Conservation (phyloP, 2,888 invertebrate species). For the Tineola bisselliella region DNA sequence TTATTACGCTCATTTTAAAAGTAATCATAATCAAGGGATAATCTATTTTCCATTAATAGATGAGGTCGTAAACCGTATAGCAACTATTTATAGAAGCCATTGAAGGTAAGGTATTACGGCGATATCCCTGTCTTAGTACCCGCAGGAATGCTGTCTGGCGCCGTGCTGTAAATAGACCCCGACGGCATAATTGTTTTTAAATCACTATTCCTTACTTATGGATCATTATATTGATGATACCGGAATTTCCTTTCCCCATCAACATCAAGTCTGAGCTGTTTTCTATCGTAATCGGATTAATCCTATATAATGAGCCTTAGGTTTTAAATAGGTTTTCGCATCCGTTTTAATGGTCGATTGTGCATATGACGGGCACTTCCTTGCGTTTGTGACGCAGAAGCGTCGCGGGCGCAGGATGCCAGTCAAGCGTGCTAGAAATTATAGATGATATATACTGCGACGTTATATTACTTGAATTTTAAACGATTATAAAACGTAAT, state of each 20-base stretch:
- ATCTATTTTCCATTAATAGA: conserved; percentile 36
- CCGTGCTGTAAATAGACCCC: conserved; percentile 47
- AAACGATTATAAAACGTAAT: too few species aligned
- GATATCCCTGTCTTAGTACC: conserved; percentile 39
- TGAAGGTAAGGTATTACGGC: conserved; percentile 48
- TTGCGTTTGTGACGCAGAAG: conserved; percentile 16
- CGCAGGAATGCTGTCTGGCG: conserved; percentile 60
- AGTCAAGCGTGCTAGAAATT: conserved; percentile 41
- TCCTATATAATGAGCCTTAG: neutral
- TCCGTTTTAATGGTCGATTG: neutral
- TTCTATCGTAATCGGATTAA: neutral
- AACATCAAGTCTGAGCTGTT: neutral
- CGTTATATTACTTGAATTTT: too few species aligned
- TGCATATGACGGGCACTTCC: conserved; percentile 15
- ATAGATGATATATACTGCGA: neutral
- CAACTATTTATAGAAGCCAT: conserved; percentile 45
- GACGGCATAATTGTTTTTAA: conserved; percentile 12
- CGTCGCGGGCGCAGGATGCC: conserved; percentile 46
- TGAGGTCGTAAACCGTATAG: conserved; percentile 32
- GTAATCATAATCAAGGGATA: conserved; percentile 20
- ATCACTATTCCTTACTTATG: neutral
- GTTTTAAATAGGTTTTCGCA: neutral
- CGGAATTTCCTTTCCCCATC: neutral
- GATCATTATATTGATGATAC: conserved; percentile 14
- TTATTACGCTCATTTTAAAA: neutral